A percentile compares a stretch with the other conserved stretches of the same genome.
Evolutionary conservation across 2,888 invertebrate genomes (phyloP).

Genomic region (Liodrosophila aerea): DNA sequence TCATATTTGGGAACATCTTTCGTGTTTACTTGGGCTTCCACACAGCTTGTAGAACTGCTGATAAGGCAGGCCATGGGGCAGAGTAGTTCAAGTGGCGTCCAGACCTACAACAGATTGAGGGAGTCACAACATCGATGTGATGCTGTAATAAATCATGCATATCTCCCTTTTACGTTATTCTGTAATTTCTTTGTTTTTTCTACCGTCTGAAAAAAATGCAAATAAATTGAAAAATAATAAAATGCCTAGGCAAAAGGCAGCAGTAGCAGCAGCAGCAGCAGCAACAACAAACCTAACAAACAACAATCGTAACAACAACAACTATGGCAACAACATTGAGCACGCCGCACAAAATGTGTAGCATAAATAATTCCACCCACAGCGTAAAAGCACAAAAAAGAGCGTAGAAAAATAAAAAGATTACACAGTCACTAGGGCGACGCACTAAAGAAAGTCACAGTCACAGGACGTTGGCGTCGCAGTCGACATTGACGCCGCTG

Average conservation of each 20-base stretch:
- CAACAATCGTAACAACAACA: slow-evolving; percentile 29
- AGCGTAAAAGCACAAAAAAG: slow-evolving; percentile 5
- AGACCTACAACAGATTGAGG: slow-evolving; percentile 18
- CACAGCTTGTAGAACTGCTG: neutral
- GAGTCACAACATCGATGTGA: slow-evolving; percentile 16
- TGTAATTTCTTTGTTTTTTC: neutral
- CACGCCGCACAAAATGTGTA: slow-evolving; percentile 60
- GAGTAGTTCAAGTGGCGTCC: neutral
- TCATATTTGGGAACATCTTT: no score
- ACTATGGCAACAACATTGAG: slow-evolving; percentile 24
- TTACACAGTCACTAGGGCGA: slow-evolving; percentile 78
- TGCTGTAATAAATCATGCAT: slow-evolving; percentile 49
- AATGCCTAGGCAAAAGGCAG: slow-evolving; percentile 40
- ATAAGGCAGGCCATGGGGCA: neutral
- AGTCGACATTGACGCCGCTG: no score
- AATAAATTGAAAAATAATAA: slow-evolving; percentile 73
- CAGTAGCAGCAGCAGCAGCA: slow-evolving; percentile 22
- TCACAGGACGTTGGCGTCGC: slow-evolving; percentile 7
- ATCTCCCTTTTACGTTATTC: slow-evolving; percentile 13
- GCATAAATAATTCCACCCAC: slow-evolving; percentile 80
- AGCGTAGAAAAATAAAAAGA: slow-evolving; percentile 53
- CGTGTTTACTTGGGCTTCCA: neutral
- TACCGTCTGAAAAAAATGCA: slow-evolving; percentile 49
- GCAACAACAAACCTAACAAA: slow-evolving; percentile 25
- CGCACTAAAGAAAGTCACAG: slow-evolving; percentile 50